These are phyloP conservation scores for Odontesthes bonariensis DNA, from an alignment of 2,113 vertebrate species.

Conservation along the genomic window DNA sequence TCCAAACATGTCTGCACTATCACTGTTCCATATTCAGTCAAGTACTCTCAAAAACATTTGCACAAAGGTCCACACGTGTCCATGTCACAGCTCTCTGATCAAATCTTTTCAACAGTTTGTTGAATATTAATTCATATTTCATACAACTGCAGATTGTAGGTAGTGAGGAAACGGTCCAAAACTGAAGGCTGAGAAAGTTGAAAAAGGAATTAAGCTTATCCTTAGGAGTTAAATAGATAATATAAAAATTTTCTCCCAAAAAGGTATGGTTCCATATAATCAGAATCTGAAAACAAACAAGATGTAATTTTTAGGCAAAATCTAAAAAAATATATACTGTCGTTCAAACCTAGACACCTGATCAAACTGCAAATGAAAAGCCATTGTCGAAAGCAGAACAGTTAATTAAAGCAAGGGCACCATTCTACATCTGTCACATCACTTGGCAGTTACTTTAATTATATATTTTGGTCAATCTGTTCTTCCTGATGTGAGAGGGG, in stretches of 20 bases:
- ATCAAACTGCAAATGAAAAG: slow-evolving; percentile 54
- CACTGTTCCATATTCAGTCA: too few species aligned
- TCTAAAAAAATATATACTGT: slow-evolving; percentile 4
- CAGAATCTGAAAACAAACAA: slow-evolving; percentile 6
- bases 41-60: background rate
- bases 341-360: slow-evolving; percentile 42
- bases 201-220: background rate
- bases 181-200: slow-evolving; percentile 15
- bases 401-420: slow-evolving; percentile 76
- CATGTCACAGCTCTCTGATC: background rate
- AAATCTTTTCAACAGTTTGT: too few species aligned
- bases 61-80: background rate
- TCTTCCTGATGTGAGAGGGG: slow-evolving; percentile 81
- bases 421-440: slow-evolving; percentile 81
- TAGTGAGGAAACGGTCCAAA: slow-evolving; percentile 15
- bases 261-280: background rate
- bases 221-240: background rate
- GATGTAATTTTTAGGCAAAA: slow-evolving; percentile 23
- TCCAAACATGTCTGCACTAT: too few species aligned
- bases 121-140: background rate
- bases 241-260: background rate
- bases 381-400: slow-evolving; percentile 64
- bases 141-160: slow-evolving; percentile 1
- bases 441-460: slow-evolving; percentile 77
- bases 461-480: slow-evolving; percentile 87